These are phyloP conservation scores for Yoshiicerus persimilis DNA, from an alignment of 1,140 invertebrate species.

Conservation along the genomic window DNA sequence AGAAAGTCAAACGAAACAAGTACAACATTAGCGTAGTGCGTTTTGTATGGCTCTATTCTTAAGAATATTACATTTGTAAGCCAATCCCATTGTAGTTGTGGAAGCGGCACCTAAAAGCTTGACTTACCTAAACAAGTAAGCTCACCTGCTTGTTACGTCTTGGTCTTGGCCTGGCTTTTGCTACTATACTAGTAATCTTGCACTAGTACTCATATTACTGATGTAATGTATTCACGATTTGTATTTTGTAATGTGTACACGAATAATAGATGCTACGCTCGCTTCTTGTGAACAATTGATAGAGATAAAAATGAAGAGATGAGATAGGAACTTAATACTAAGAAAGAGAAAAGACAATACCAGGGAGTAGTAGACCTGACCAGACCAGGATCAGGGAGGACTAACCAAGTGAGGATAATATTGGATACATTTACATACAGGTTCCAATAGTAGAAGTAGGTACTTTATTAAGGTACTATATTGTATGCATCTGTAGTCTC, in stretches of 20 bases:
- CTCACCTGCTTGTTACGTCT: too few relatives aligned
- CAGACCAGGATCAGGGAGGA: too few relatives aligned
- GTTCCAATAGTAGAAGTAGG: not conserved
- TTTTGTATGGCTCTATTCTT: not conserved
- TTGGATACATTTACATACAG: not conserved
- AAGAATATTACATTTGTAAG: not conserved
- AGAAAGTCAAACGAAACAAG: not conserved
- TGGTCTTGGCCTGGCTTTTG: not conserved
- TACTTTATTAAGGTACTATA: not conserved
- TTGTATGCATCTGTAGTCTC: too few relatives aligned
- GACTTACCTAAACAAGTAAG: too few relatives aligned
- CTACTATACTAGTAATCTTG: too few relatives aligned
- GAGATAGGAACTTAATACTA: not conserved
- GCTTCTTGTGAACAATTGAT: not conserved
- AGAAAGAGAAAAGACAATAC: not conserved
- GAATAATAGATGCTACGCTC: too few relatives aligned
- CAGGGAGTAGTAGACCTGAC: too few relatives aligned
- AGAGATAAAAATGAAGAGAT: not conserved
- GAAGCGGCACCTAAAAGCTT: not conserved
- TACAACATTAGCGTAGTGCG: not conserved
- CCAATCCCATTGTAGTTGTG: not conserved
- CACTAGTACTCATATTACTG: not conserved
- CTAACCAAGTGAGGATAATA: not conserved
- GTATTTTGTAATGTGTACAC: not conserved
- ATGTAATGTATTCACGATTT: not conserved